These are phyloP conservation scores for Drosophila silvestris DNA, from an alignment of 2,888 invertebrate genomes.

Conservation along the genomic window DNA sequence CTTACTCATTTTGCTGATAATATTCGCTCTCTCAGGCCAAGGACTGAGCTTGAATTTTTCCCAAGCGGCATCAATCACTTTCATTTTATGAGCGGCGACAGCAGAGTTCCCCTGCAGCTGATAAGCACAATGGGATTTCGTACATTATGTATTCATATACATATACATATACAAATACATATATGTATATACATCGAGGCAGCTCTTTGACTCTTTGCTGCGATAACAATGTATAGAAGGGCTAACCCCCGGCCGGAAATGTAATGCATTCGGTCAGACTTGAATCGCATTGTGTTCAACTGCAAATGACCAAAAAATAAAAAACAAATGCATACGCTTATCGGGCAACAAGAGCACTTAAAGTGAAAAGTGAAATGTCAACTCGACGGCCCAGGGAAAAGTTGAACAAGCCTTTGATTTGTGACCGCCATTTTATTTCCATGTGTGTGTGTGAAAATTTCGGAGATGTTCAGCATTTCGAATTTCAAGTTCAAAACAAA, in stretches of 20 bases:
- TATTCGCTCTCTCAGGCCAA: constrained; percentile 20
- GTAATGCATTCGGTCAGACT: constrained; percentile 17
- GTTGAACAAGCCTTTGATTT: constrained; percentile 69
- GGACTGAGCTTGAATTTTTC: constrained; percentile 26
- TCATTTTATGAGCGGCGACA: constrained; percentile 63
- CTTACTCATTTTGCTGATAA: constrained; percentile 42
- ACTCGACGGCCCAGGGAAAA: constrained; percentile 66
- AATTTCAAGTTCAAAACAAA: constrained; percentile 73
- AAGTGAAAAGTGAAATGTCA: constrained; percentile 75
- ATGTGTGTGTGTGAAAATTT: constrained; percentile 26
- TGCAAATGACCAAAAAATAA: constrained; percentile 39
- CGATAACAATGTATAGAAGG: constrained; percentile 50
- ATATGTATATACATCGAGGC: not conserved
- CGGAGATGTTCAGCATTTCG: constrained; percentile 59
- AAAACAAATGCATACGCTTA: constrained; percentile 48
- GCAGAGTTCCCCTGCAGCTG: constrained; percentile 34
- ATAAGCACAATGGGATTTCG: constrained; percentile 32
- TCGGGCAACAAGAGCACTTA: constrained; percentile 71
- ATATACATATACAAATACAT: not conserved
- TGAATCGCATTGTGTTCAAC: constrained; percentile 24
- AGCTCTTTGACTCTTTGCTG: constrained; percentile 19
- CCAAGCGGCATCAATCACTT: constrained; percentile 59
- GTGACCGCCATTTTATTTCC: constrained; percentile 48
- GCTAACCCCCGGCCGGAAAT: constrained; percentile 51
- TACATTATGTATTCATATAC: not conserved